These are phyloP conservation scores for Amblyornis subalaris DNA, from an alignment of 2,113 vertebrate genomes.

Conservation along the genomic window DNA sequence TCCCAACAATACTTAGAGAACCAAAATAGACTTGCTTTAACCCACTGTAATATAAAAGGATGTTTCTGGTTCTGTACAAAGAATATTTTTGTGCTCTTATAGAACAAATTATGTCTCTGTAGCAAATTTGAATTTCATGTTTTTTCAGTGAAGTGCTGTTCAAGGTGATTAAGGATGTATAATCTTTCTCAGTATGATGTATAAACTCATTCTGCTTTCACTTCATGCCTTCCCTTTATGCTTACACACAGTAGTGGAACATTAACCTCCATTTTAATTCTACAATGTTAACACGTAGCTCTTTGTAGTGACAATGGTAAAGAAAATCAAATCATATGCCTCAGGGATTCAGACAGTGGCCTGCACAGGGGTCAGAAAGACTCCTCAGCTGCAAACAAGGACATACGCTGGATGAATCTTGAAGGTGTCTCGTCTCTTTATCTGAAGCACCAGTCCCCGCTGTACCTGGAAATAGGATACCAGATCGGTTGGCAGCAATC, in stretches of 20 bases:
- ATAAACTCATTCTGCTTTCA: conserved; percentile 33
- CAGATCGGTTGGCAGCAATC: not conserved
- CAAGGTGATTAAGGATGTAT: conserved; percentile 34
- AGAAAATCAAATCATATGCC: conserved; percentile 14
- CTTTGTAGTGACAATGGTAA: not conserved
- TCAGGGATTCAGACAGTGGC: not conserved
- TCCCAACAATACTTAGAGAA: not conserved
- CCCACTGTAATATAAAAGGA: not conserved
- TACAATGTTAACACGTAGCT: not conserved
- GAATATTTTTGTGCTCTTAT: not conserved
- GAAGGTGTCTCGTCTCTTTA: not conserved
- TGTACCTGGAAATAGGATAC: not conserved
- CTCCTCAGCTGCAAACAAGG: not conserved
- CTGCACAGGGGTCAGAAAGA: not conserved
- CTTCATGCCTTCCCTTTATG: not conserved
- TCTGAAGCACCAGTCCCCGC: not conserved
- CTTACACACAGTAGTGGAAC: not conserved
- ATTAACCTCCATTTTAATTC: conserved; percentile 34
- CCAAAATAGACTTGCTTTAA: not conserved
- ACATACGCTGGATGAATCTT: not conserved
- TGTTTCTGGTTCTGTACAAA: not conserved
- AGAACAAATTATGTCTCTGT: not conserved
- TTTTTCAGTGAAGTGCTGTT: conserved; percentile 7
- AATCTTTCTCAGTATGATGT: not conserved
- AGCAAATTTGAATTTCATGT: conserved; percentile 44